These are phyloP conservation scores for Porites australiensis DNA, from an alignment of 64 coral and sea anemone genomes.

Conservation along the genomic window DNA sequence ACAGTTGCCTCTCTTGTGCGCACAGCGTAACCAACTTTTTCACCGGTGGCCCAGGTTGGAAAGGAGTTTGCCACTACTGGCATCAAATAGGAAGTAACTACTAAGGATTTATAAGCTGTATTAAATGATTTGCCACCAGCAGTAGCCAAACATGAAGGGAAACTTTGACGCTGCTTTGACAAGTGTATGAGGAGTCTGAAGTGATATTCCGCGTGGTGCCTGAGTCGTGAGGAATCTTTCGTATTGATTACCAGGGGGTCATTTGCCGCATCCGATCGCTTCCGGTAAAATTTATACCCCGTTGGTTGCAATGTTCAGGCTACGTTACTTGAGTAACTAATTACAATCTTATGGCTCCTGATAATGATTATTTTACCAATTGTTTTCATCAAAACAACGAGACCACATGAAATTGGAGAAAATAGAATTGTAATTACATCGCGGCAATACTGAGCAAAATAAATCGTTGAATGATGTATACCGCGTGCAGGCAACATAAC, in stretches of 20 bases:
- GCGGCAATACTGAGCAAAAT: background rate
- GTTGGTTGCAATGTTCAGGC: background rate
- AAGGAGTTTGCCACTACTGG: background rate
- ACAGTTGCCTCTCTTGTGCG: too few relatives aligned
- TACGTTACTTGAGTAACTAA: constrained; percentile 74
- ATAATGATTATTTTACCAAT: constrained; percentile 72
- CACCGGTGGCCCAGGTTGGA: background rate
- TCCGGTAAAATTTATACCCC: constrained; percentile 48
- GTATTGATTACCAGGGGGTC: constrained; percentile 85
- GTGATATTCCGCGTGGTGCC: background rate
- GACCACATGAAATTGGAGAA: constrained; percentile 15
- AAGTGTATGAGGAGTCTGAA: background rate
- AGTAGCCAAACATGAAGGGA: background rate
- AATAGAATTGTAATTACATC: constrained; percentile 30
- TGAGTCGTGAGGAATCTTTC: background rate
- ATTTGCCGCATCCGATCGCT: constrained; percentile 66
- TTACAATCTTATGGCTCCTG: constrained; percentile 38
- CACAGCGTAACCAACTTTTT: background rate
- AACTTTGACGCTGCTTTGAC: background rate
- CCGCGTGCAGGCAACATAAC: background rate
- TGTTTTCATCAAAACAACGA: constrained; percentile 67
- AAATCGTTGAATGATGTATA: background rate
- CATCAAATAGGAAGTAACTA: constrained; percentile 19
- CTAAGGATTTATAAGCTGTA: constrained; percentile 17
- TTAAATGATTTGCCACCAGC: constrained; percentile 8